A percentile compares a stretch with the other conserved stretches of the same genome.
Evolutionary conservation across 2,888 invertebrate genomes (phyloP).

Genomic region (Cordilura impudica): DNA sequence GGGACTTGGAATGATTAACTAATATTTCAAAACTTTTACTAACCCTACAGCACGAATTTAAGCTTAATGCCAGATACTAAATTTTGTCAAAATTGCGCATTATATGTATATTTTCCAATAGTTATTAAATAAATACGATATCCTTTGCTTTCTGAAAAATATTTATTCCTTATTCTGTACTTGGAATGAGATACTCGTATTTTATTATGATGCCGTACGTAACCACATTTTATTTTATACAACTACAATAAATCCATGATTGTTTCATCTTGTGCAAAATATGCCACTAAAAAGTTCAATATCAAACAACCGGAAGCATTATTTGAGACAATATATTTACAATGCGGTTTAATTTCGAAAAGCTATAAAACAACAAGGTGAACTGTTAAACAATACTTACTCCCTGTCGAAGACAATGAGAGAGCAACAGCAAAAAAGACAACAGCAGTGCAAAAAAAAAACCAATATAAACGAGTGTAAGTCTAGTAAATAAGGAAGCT

Average conservation of each 20-base stretch:
- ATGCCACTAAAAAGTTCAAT: constrained; percentile 48
- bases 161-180: too few species aligned
- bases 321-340: constrained; percentile 58
- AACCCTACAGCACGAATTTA: too few species aligned
- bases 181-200: too few species aligned
- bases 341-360: constrained; percentile 64
- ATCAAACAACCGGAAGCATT: constrained; percentile 63
- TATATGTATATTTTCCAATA: too few species aligned
- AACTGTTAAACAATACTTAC: not conserved
- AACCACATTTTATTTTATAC: too few species aligned
- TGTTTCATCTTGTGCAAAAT: not conserved
- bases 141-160: too few species aligned
- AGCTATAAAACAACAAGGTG: constrained; percentile 34
- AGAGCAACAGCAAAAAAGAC: constrained; percentile 3
- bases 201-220: too few species aligned
- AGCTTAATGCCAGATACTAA: too few species aligned
- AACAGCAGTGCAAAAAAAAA: constrained; percentile 21
- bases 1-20: too few species aligned
- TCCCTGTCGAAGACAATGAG: not conserved
- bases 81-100: too few species aligned
- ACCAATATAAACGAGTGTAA: constrained; percentile 2
- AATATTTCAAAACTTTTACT: too few species aligned
- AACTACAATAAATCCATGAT: not conserved
- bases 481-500: constrained; percentile 54
- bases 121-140: too few species aligned